Evolutionary conservation across 92 coral and sea anemone genomes (phyloP), one percentile per base, ranked within the genome.

Genomic region (Paramuricea clavata): DNA sequence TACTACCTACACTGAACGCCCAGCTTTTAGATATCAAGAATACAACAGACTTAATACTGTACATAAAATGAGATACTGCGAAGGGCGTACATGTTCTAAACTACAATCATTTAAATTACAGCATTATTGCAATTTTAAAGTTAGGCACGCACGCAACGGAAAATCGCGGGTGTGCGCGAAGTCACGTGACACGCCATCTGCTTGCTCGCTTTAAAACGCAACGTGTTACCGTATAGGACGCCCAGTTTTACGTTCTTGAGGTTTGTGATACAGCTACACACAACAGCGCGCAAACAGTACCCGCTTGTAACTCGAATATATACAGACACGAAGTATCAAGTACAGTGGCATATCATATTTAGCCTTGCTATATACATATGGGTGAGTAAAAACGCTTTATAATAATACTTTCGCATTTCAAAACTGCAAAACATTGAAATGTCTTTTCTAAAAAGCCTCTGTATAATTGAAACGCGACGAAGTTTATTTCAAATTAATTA

Each of bases 401-500:
- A n/a, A n/a, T n/a, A n/a, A 10, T 47, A 12, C 4, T 1, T 47
- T 5, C 27, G 26, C 22, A 54, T 21, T 9, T 21, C 8, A 54
- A 12, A 19, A 54, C 62, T 21, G 23, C 27, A 54, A 1, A 15
- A 21, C 36, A 9, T 65, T n/a, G 72, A 65, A 65, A 65, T 65
- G 11, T 31, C 21, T 30, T 27, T 31, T 31, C 6, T 11, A 65
- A 65, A 65, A 60, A 22, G 4, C 8, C 39, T n/a, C 6, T 28
- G 19, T 31, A 39, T 11, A 26, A 27, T 65, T 71, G 13, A 3
- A 39, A 4, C 26, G 34, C 78, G 17, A 12, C 78, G 19, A 39
- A 59, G 73, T 79, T 79, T 59, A 79, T 57, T 33, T 47, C 73
- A 64, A 79, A 79, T 79, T 79, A 79, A 79, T 79, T 79, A 79